Evolutionary conservation across 2,113 vertebrate species (phyloP), one percentile per base, ranked within the genome.

Genomic region (Sylvietta virens): DNA sequence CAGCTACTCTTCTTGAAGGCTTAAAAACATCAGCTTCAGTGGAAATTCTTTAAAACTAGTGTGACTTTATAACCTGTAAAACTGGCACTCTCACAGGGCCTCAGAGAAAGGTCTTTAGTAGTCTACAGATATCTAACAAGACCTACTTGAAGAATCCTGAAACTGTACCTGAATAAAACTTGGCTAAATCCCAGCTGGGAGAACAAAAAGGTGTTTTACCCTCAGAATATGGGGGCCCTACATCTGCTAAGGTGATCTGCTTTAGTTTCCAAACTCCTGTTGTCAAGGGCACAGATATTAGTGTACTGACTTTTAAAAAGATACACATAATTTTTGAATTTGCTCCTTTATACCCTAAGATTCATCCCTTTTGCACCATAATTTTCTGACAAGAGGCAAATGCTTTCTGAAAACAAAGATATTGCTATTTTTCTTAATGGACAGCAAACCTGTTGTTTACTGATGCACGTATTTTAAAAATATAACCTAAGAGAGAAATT

Each of bases 21-120:
- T 93, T 93, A 79, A 84, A 92, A 94, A 81, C 57, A 81, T 58
- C 58, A 74, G 23, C 73, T 65, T 95, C 86, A 86, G 66, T 39
- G 83, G 12, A 54, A 91, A 81, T 39, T 50, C 15, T 95, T 74
- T 90, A 67, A 81, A 84, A 39, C 65, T 81, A 47, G 26, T 47
- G 77, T 85, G 51, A 47, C 71, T 72, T 76, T 18, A 51, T 76
- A 95, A 74, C 31, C 37, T 28, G 51, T 56, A 92, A 96, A 94
- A 95, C 70, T 13, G 94, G 53, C 3, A 28, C 47, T 62, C 64
- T 86, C 64, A 27, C 11, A 72, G 60, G 79, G 54, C 35, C 82
- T 85, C 80, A 37, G 60, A 67, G 20, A 88, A 82, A 86, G 31
- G 30, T 62, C 50, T 92, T 92, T 42, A 90, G 12, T 9, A 85